Conservation (phyloP, 2,797 vertebrate species). For the Myotis daubentonii region DNA sequence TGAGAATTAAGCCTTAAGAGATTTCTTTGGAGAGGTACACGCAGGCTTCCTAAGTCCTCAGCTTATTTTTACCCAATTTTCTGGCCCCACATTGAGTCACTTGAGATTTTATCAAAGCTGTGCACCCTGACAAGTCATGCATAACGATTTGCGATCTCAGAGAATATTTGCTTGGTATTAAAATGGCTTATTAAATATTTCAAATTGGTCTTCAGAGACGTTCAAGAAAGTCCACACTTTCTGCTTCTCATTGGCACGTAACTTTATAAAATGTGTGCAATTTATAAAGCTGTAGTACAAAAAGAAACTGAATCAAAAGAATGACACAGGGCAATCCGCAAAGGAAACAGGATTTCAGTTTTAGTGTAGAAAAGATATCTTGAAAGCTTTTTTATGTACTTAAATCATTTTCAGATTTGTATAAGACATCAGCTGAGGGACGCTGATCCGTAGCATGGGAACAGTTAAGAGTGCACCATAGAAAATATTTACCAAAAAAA, state of each 20-base stretch:
- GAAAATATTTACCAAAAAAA: slow-evolving; percentile 54
- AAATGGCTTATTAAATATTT: slow-evolving; percentile 81
- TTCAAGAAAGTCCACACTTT: slow-evolving; percentile 40
- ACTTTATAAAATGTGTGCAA: background rate
- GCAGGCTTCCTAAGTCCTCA: slow-evolving; percentile 58
- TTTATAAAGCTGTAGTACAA: slow-evolving; percentile 6
- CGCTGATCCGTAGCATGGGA: slow-evolving; percentile 23
- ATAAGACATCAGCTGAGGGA: slow-evolving; percentile 60
- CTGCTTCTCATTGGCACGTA: slow-evolving; percentile 62
- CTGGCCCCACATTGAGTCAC: slow-evolving; percentile 65
- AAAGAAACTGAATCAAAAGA: background rate
- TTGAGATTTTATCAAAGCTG: slow-evolving; percentile 70
- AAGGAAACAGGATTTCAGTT: slow-evolving; percentile 25
- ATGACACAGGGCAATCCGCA: slow-evolving; percentile 19
- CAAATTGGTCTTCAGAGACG: slow-evolving; percentile 73
- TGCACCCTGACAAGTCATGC: slow-evolving; percentile 65
- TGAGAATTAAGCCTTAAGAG: slow-evolving; percentile 51
- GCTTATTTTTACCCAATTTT: slow-evolving; percentile 63
- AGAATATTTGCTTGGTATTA: slow-evolving; percentile 72
- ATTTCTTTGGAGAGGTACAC: slow-evolving; percentile 39
- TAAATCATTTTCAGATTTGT: slow-evolving; percentile 41
- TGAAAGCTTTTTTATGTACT: slow-evolving; percentile 14
- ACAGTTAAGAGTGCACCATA: background rate
- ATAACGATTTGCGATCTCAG: slow-evolving; percentile 71
- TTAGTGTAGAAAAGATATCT: slow-evolving; percentile 45